These are phyloP conservation scores for Popillia japonica DNA, from an alignment of 1,140 invertebrate genomes.

Conservation along the genomic window DNA sequence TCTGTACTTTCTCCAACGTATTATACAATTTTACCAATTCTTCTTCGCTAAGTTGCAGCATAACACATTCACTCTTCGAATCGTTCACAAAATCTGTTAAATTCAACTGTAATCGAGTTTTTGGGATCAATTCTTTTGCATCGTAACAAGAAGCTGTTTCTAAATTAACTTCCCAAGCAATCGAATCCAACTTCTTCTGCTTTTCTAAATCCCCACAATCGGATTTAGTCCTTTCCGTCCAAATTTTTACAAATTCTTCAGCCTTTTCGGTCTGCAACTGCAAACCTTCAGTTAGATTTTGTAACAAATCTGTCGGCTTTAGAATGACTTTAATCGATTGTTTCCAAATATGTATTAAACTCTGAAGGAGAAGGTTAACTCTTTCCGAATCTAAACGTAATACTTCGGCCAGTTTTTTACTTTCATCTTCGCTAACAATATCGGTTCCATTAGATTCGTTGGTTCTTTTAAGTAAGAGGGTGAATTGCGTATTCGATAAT, in stretches of 20 bases:
- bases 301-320: conserved; percentile 54
- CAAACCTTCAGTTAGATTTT: conserved; percentile 51
- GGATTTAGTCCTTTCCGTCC: conserved; percentile 50
- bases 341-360: conserved; percentile 53
- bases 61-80: conserved; percentile 46
- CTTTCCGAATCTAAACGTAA: conserved; percentile 48
- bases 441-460: conserved; percentile 45
- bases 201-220: conserved; percentile 55
- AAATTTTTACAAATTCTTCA: conserved; percentile 56
- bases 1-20: conserved; percentile 56
- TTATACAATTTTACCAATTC: conserved; percentile 54
- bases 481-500: conserved; percentile 47
- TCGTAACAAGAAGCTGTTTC: conserved; percentile 47
- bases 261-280: conserved; percentile 53
- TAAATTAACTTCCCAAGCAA: conserved; percentile 56
- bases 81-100: conserved; percentile 48
- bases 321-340: conserved; percentile 53
- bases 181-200: conserved; percentile 49
- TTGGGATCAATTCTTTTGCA: conserved; percentile 46
- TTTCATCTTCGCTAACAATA: conserved; percentile 49
- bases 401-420: conserved; percentile 49
- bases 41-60: conserved; percentile 51
- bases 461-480: conserved; percentile 48
- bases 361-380: conserved; percentile 52
- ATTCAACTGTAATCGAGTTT: conserved; percentile 49